Evolutionary conservation across 92 coral and sea anemone genomes (phyloP).

Genomic region (Bergia puertoricense): DNA sequence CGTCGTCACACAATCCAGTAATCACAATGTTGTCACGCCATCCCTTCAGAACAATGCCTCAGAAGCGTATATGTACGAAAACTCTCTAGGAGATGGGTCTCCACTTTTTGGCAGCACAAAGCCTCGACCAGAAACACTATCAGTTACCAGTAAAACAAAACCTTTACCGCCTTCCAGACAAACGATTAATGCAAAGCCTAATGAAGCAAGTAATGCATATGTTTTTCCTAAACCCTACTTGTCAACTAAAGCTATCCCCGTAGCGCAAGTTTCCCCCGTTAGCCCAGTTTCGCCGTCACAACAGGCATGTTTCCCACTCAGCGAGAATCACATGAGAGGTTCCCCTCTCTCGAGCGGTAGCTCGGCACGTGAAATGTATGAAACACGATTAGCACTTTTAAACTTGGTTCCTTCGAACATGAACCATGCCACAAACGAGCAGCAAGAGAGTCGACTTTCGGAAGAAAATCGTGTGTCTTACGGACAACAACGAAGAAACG

Average conservation of each 20-base stretch:
- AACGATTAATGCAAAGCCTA: constrained; percentile 25
- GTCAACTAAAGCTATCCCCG: constrained; percentile 66
- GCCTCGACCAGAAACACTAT: constrained; percentile 32
- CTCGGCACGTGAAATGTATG: constrained; percentile 94
- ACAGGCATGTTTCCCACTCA: constrained; percentile 40
- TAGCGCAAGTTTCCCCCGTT: constrained; percentile 86
- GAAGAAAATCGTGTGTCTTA: neutral
- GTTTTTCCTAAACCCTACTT: constrained; percentile 52
- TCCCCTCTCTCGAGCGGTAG: constrained; percentile 75
- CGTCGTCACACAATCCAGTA: neutral
- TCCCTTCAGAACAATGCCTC: neutral
- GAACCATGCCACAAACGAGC: neutral
- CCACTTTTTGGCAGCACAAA: constrained; percentile 37
- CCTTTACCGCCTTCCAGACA: constrained; percentile 25
- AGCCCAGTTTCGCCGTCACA: constrained; percentile 53
- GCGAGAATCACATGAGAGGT: constrained; percentile 42
- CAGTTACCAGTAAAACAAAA: constrained; percentile 32
- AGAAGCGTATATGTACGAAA: constrained; percentile 8
- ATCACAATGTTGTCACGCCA: neutral
- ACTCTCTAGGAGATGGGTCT: neutral
- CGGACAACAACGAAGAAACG: constrained; percentile 19
- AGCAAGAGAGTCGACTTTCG: neutral
- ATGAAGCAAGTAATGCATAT: constrained; percentile 41
- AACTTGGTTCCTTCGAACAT: constrained; percentile 69
- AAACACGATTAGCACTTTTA: constrained; percentile 90